phyloP scores from a whole-genome alignment of 1,140 invertebrate species.

The Rhagoletis pomonella region DNA sequence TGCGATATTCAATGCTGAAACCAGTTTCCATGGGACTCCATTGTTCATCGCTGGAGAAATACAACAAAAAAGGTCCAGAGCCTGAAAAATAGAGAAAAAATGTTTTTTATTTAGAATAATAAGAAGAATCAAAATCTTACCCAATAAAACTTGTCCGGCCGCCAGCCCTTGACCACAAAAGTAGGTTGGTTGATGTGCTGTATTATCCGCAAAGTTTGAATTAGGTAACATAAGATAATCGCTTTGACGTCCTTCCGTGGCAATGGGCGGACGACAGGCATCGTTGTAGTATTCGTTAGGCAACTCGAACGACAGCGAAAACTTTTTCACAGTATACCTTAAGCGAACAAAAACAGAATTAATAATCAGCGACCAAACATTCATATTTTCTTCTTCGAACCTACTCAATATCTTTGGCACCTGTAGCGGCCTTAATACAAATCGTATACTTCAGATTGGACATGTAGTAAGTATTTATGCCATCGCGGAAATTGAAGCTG shows the following conservation, averaged over 20 bases:
- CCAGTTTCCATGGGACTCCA: slow-evolving; percentile 36
- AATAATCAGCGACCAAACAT: slow-evolving; percentile 18
- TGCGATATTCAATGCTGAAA: slow-evolving; percentile 46
- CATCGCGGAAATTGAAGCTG: slow-evolving; percentile 73
- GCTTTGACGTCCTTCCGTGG: slow-evolving; percentile 58
- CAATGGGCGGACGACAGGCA: slow-evolving; percentile 52
- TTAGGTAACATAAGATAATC: slow-evolving; percentile 76
- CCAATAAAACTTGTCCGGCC: slow-evolving; percentile 1
- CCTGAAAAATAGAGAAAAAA: slow-evolving; percentile 23
- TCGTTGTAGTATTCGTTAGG: background rate
- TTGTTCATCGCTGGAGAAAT: slow-evolving; percentile 46
- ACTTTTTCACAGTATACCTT: slow-evolving; percentile 21
- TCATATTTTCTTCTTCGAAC: background rate
- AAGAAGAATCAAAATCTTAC: background rate
- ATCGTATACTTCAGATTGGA: slow-evolving; percentile 71
- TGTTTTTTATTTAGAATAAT: background rate
- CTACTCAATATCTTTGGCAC: slow-evolving; percentile 54
- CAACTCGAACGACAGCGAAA: slow-evolving; percentile 29
- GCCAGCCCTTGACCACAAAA: slow-evolving; percentile 50
- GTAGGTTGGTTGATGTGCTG: slow-evolving; percentile 65
- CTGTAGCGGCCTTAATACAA: slow-evolving; percentile 64
- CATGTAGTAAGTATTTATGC: slow-evolving; percentile 62
- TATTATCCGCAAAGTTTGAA: slow-evolving; percentile 51
- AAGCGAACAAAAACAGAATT: background rate
- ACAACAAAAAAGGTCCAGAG: slow-evolving; percentile 51